phyloP scores from a whole-genome alignment of 2,888 invertebrate species.

The Troilus luridus region DNA sequence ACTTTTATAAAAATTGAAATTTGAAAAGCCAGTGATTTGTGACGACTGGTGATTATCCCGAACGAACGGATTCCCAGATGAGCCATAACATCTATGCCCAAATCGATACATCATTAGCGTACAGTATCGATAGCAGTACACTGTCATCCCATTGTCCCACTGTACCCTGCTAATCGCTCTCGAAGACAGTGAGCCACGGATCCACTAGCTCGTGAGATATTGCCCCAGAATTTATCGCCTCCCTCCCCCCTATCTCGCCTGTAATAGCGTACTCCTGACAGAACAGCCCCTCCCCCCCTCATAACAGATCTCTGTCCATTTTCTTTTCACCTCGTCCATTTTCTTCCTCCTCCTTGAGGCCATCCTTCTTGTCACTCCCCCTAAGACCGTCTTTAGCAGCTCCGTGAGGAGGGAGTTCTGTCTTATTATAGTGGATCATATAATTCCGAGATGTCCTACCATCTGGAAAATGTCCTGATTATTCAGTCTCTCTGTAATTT shows the following conservation, averaged over 20 bases:
- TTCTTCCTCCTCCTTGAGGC: neutral
- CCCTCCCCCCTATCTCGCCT: neutral
- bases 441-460: no score
- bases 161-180: neutral
- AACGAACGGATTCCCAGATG: no score
- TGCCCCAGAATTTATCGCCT: neutral
- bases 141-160: neutral
- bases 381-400: neutral
- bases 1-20: no score
- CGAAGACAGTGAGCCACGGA: neutral
- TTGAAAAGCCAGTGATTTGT: no score
- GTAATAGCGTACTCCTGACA: neutral
- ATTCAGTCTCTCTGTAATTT: no score
- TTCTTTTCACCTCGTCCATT: constrained; percentile 22
- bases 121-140: no score
- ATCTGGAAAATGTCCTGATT: no score
- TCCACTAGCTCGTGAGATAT: neutral
- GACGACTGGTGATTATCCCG: no score
- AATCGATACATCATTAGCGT: no score
- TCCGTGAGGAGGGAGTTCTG: neutral
- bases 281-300: neutral
- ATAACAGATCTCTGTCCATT: constrained; percentile 25
- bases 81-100: no score
- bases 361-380: constrained; percentile 2
- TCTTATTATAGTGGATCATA: no score